A percentile compares a stretch with the other conserved stretches of the same genome.
These are phyloP conservation scores for Larimichthys crocea DNA, from an alignment of 2,113 vertebrate species.

Conservation along the genomic window DNA sequence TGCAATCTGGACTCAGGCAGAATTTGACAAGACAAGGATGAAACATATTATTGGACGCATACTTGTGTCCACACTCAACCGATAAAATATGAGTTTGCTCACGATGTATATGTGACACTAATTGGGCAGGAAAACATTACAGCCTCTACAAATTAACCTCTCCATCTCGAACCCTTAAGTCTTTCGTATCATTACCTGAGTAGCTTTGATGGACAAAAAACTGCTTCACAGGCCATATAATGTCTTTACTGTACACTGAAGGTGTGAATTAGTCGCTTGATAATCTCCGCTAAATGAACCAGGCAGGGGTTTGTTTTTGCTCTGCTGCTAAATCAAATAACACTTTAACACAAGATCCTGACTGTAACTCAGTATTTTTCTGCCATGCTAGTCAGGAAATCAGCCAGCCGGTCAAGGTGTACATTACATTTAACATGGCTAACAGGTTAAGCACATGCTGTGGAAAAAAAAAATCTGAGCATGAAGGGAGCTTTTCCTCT, in stretches of 20 bases:
- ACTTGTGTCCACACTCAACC: not conserved
- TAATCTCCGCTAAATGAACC: conserved; percentile 50
- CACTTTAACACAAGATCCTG: conserved; percentile 41
- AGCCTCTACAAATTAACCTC: conserved; percentile 40
- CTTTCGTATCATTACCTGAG: conserved; percentile 21
- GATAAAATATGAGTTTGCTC: not conserved
- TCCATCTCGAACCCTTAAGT: conserved; percentile 16
- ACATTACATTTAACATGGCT: conserved; percentile 45
- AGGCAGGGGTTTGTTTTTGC: conserved; percentile 58
- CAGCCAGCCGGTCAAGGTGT: conserved; percentile 27
- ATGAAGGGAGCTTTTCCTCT: conserved; percentile 36
- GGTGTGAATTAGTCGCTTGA: conserved; percentile 44
- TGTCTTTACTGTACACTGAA: conserved; percentile 29
- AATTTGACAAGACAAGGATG: not conserved
- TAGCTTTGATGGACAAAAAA: conserved; percentile 30
- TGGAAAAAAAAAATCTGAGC: conserved; percentile 18
- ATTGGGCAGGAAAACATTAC: conserved; percentile 46
- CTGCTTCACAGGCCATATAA: conserved; percentile 41
- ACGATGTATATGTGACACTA: conserved; percentile 34
- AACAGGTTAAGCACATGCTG: conserved; percentile 50
- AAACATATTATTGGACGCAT: not conserved
- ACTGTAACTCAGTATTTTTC: conserved; percentile 5
- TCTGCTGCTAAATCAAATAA: conserved; percentile 49
- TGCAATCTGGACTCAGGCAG: not conserved
- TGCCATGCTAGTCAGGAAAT: conserved; percentile 42